Evolutionary conservation across 2,888 invertebrate genomes (phyloP).

Genomic region (Dasypolia templi): DNA sequence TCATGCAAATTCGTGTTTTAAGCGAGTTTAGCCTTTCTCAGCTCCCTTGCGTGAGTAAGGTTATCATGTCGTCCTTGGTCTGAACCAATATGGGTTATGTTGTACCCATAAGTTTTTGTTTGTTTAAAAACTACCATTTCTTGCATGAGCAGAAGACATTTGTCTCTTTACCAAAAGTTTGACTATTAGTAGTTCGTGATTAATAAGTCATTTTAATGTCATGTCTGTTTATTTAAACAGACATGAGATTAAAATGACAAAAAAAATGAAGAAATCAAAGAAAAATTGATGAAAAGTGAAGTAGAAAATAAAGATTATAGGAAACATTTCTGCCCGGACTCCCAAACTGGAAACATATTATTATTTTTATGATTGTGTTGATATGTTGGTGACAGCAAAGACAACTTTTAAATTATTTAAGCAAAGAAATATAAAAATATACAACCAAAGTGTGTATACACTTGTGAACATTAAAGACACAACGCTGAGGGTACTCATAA

Average conservation of each 20-base stretch:
- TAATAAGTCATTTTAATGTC: no score
- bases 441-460: constrained; percentile 27
- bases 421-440: constrained; percentile 34
- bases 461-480: constrained; percentile 42
- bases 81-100: neutral
- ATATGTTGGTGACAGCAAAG: neutral
- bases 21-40: neutral
- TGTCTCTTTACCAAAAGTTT: no score
- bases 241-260: neutral
- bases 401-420: constrained; percentile 2
- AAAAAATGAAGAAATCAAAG: no score
- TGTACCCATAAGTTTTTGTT: no score
- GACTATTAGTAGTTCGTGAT: no score
- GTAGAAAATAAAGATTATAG: neutral
- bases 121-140: no score
- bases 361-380: neutral
- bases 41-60: neutral
- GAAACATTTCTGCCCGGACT: neutral
- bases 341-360: neutral
- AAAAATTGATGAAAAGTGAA: neutral
- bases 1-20: constrained; percentile 14
- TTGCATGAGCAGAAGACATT: no score
- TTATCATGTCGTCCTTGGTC: neutral
- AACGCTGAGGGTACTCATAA: constrained; percentile 28
- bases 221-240: no score